A percentile compares a stretch with the other conserved stretches of the same genome.
phyloP scores from a whole-genome alignment of 1,140 invertebrate species.

The Sminthurinus signatus region DNA sequence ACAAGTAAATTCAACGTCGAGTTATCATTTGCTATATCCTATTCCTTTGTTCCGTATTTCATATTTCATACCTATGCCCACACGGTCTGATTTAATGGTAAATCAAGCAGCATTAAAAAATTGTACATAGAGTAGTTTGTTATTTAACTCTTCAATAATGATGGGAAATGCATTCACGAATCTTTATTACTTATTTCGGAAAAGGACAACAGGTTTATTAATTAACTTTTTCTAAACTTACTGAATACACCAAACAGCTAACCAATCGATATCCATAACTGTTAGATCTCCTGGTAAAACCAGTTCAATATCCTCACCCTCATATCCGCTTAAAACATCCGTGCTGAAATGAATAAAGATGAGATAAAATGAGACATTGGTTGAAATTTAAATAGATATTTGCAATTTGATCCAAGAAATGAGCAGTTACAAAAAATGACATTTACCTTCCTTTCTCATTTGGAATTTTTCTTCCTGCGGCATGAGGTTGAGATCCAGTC shows the following conservation, averaged over 20 bases:
- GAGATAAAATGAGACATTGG: too few species aligned
- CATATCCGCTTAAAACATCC: conserved; percentile 69
- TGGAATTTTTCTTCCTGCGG: conserved; percentile 73
- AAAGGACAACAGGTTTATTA: too few species aligned
- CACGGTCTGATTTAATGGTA: too few species aligned
- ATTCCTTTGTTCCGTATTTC: too few species aligned
- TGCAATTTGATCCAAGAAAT: neutral
- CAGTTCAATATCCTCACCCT: conserved; percentile 84
- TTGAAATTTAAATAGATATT: neutral
- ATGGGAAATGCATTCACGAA: too few species aligned
- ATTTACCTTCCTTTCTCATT: conserved; percentile 69
- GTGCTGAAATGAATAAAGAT: conserved; percentile 52
- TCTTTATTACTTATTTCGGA: too few species aligned
- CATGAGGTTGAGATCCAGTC: conserved; percentile 68
- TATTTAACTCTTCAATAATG: too few species aligned
- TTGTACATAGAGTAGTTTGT: too few species aligned
- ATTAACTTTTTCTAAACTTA: conserved; percentile 18
- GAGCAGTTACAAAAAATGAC: neutral
- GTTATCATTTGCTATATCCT: too few species aligned
- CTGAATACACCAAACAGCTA: conserved; percentile 80
- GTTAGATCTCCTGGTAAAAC: conserved; percentile 76
- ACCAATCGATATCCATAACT: conserved; percentile 85
- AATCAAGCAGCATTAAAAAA: too few species aligned
- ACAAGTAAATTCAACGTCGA: too few species aligned
- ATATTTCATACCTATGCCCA: too few species aligned